Percentiles rank a stretch among this genome's conserved stretches.
Conservation (phyloP, 1,140 invertebrate genomes). For the Oryctes rhinoceros region DNA sequence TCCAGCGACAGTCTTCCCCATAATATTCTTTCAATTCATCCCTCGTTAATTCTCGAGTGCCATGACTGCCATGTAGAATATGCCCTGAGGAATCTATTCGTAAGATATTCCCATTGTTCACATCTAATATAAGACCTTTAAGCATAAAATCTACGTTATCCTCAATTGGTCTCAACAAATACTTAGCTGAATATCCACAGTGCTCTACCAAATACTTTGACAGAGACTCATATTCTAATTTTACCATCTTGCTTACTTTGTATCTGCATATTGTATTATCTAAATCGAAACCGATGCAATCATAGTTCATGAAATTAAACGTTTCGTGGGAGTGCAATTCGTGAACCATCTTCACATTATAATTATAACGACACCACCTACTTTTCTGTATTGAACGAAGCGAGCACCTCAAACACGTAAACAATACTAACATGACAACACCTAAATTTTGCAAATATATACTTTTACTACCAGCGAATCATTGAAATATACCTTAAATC, state of each 20-base stretch:
- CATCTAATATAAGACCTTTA: constrained; percentile 80
- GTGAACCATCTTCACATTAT: constrained; percentile 18
- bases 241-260: constrained; percentile 70
- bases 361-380: not conserved
- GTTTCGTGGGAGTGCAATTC: constrained; percentile 46
- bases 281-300: constrained; percentile 83
- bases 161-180: constrained; percentile 65
- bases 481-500: not conserved
- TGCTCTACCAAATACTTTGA: constrained; percentile 70
- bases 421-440: constrained; percentile 10
- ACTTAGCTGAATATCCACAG: constrained; percentile 68
- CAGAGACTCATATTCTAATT: constrained; percentile 71
- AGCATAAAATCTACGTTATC: constrained; percentile 74
- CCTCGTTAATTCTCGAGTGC: constrained; percentile 68
- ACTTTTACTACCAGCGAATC: not conserved
- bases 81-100: constrained; percentile 69
- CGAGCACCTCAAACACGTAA: not conserved
- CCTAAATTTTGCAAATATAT: not conserved
- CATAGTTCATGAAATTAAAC: constrained; percentile 72
- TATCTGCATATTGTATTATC: constrained; percentile 79
- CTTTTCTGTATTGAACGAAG: not conserved
- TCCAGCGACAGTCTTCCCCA: constrained; percentile 69
- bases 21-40: constrained; percentile 71
- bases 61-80: constrained; percentile 75
- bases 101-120: constrained; percentile 76